A percentile compares a stretch with the other conserved stretches of the same genome.
phyloP scores from a whole-genome alignment of 2,888 invertebrate genomes.

The Eupithecia dodoneata region DNA sequence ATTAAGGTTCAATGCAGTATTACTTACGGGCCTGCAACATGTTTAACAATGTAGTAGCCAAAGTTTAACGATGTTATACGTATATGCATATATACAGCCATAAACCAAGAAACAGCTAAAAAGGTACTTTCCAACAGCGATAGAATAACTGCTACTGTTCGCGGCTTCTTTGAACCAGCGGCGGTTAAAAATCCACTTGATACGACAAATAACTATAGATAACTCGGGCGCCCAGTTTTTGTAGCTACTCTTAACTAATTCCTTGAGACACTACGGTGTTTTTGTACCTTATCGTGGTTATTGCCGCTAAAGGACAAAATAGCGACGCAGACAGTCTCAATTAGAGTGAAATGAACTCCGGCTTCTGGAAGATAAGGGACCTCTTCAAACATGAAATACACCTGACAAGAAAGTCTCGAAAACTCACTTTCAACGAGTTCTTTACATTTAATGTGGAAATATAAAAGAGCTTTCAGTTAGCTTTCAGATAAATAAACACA shows the following conservation, averaged over 20 bases:
- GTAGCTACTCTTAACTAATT: constrained; percentile 66
- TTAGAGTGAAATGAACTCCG: constrained; percentile 20
- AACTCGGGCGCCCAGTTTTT: constrained; percentile 76
- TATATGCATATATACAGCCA: constrained; percentile 67
- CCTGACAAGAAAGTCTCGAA: not conserved
- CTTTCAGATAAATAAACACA: not conserved
- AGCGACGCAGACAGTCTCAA: constrained; percentile 27
- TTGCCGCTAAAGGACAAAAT: constrained; percentile 32
- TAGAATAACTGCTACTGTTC: constrained; percentile 72
- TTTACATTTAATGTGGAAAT: not conserved
- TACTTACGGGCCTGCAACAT: not conserved
- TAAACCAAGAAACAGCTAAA: constrained; percentile 57
- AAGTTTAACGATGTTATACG: constrained; percentile 61
- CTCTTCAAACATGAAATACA: constrained; percentile 14
- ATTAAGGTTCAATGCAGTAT: not conserved
- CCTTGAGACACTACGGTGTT: constrained; percentile 57
- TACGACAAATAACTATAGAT: constrained; percentile 82
- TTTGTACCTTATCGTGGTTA: constrained; percentile 59
- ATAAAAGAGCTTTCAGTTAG: not conserved
- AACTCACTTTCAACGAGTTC: not conserved
- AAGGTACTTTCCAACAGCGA: constrained; percentile 64
- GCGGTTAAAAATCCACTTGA: constrained; percentile 71
- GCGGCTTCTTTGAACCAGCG: constrained; percentile 72
- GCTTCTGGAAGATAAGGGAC: constrained; percentile 26
- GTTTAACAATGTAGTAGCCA: constrained; percentile 19